A percentile compares a stretch with the other conserved stretches of the same genome.
Evolutionary conservation across 2,797 vertebrate genomes (phyloP).

Genomic region (Sebastes minor): DNA sequence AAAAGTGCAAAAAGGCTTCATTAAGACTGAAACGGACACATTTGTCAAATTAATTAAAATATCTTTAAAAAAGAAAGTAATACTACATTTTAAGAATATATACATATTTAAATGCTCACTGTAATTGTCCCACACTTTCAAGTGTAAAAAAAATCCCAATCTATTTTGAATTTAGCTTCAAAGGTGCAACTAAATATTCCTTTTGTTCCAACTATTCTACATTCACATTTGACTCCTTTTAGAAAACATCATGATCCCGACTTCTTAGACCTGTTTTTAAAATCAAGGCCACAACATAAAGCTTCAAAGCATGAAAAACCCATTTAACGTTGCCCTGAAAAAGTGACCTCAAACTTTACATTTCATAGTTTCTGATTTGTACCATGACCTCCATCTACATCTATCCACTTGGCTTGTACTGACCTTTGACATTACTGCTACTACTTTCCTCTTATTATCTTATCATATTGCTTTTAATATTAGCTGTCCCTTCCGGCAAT

Average conservation of each 20-base stretch:
- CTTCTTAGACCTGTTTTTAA: not conserved
- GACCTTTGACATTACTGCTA: not conserved
- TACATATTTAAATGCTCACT: not conserved
- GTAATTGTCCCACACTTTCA: not conserved
- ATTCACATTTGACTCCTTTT: not conserved
- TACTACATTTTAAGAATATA: not conserved
- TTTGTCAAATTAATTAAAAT: not conserved
- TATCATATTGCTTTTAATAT: not conserved
- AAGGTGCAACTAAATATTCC: not conserved
- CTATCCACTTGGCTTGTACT: not conserved
- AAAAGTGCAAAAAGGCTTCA: slow-evolving; percentile 25
- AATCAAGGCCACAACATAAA: not conserved
- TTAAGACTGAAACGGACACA: slow-evolving; percentile 3
- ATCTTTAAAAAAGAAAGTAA: not conserved
- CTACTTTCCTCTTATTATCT: not conserved
- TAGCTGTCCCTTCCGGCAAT: not conserved
- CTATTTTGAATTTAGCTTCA: not conserved
- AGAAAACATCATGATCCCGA: not conserved
- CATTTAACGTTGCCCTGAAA: not conserved
- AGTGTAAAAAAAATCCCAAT: not conserved
- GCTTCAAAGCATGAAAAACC: not conserved
- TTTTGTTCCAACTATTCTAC: not conserved
- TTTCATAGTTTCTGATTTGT: not conserved
- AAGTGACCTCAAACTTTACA: not conserved
- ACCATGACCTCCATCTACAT: not conserved